Evolutionary conservation across 2,888 invertebrate genomes (phyloP).

Genomic region (Eilema sororculum): DNA sequence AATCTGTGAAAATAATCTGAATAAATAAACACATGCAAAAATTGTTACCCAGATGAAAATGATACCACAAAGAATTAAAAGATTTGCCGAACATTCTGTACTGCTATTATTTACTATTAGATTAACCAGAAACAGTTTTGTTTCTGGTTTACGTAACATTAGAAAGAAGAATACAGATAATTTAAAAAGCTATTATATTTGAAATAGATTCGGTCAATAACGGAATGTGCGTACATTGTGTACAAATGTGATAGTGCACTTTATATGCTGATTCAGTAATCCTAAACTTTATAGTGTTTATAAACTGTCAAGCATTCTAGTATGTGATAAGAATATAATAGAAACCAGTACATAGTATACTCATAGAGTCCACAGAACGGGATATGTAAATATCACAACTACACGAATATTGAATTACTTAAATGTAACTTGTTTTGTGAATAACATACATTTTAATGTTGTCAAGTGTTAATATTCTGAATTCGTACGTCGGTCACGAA

Average conservation of each 20-base stretch:
- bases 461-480: conserved; percentile 14
- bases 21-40: too few relatives aligned
- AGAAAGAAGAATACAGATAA: too few relatives aligned
- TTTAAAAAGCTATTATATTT: not conserved
- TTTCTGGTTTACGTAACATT: too few relatives aligned
- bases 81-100: not conserved
- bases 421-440: conserved; percentile 16
- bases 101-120: not conserved
- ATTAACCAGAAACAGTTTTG: too few relatives aligned
- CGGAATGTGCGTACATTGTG: not conserved
- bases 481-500: conserved; percentile 9
- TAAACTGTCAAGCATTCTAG: conserved; percentile 1
- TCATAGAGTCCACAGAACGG: conserved; percentile 10
- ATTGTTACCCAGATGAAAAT: not conserved
- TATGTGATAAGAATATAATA: conserved; percentile 15
- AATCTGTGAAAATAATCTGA: too few relatives aligned
- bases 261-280: conserved; percentile 6
- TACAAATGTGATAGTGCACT: not conserved
- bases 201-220: not conserved
- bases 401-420: conserved; percentile 6
- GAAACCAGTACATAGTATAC: not conserved
- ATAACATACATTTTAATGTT: conserved; percentile 17
- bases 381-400: conserved; percentile 14
- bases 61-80: not conserved
- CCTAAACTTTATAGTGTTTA: not conserved